Conservation (phyloP, 1,140 invertebrate species). For the Drosophila mayri region DNA sequence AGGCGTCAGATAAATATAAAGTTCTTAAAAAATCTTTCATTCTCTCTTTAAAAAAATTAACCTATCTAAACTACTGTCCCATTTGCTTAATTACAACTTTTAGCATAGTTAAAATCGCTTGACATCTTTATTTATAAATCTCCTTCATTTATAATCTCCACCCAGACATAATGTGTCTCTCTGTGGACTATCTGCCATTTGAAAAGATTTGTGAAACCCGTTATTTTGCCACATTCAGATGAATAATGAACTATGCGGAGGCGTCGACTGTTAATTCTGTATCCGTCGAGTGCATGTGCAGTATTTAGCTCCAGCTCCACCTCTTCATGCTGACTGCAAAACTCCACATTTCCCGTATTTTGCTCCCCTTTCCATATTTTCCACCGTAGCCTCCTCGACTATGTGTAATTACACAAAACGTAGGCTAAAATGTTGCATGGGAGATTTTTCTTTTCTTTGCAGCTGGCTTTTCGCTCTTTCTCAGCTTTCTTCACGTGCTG, state of each 20-base stretch:
- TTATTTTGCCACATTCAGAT: constrained; percentile 52
- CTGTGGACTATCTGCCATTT: constrained; percentile 24
- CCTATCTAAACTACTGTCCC: not conserved
- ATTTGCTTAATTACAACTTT: not conserved
- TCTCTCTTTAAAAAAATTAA: not conserved
- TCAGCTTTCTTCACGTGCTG: constrained; percentile 60
- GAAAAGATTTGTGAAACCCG: constrained; percentile 41
- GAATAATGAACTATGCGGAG: constrained; percentile 52
- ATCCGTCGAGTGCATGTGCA: constrained; percentile 68
- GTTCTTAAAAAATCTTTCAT: not conserved
- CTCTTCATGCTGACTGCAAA: constrained; percentile 40
- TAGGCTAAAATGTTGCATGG: constrained; percentile 45
- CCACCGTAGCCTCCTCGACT: constrained; percentile 6
- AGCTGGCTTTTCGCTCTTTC: constrained; percentile 25
- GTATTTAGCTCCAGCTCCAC: constrained; percentile 70
- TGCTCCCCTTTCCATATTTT: not conserved
- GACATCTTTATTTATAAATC: constrained; percentile 16
- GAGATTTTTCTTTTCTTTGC: constrained; percentile 52
- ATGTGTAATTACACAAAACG: constrained; percentile 68
- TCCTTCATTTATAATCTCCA: constrained; percentile 16
- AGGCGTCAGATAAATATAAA: not conserved
- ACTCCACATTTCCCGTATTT: constrained; percentile 31
- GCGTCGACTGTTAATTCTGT: constrained; percentile 68
- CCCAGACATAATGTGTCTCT: constrained; percentile 27
- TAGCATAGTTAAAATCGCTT: not conserved